A percentile compares a stretch with the other conserved stretches of the same genome.
Evolutionary conservation across 2,888 invertebrate genomes (phyloP).

Genomic region (Amblyjoppa proteus): DNA sequence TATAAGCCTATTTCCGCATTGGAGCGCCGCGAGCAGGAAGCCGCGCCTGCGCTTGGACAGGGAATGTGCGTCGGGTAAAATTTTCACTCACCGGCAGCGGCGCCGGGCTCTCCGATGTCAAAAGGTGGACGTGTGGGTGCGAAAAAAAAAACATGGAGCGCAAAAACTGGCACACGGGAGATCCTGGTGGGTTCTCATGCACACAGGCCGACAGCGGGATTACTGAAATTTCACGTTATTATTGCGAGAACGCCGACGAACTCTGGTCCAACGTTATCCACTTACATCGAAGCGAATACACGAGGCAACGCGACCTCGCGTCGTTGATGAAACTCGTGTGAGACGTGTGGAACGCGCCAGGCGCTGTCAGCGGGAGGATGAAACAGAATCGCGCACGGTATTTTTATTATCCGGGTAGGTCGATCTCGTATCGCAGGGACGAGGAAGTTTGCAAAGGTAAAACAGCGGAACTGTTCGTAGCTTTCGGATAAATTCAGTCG

Average conservation of each 20-base stretch:
- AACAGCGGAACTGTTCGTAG: background rate
- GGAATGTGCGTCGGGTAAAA: slow-evolving; percentile 38
- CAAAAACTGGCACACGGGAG: slow-evolving; percentile 27
- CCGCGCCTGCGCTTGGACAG: slow-evolving; percentile 19
- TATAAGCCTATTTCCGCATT: slow-evolving; percentile 17
- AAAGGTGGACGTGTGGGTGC: slow-evolving; percentile 38
- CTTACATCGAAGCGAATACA: slow-evolving; percentile 52
- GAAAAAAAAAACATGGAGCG: slow-evolving; percentile 38
- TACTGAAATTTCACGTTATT: slow-evolving; percentile 54
- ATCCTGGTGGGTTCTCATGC: background rate
- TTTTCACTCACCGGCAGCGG: slow-evolving; percentile 42
- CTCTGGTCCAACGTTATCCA: slow-evolving; percentile 60
- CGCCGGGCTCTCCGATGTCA: slow-evolving; percentile 50
- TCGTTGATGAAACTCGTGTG: slow-evolving; percentile 38
- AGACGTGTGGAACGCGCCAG: background rate
- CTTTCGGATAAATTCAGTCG: slow-evolving; percentile 77
- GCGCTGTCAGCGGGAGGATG: slow-evolving; percentile 13
- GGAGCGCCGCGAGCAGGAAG: background rate
- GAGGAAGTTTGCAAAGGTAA: background rate
- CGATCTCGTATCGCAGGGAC: background rate
- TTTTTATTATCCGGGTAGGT: slow-evolving; percentile 19
- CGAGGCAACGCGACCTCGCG: slow-evolving; percentile 20
- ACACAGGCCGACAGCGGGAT: slow-evolving; percentile 12
- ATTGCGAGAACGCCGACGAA: slow-evolving; percentile 31
- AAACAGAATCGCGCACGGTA: slow-evolving; percentile 33